A percentile compares a stretch with the other conserved stretches of the same genome.
Conservation (phyloP, 2,888 invertebrate genomes). For the Elysia crispata region DNA sequence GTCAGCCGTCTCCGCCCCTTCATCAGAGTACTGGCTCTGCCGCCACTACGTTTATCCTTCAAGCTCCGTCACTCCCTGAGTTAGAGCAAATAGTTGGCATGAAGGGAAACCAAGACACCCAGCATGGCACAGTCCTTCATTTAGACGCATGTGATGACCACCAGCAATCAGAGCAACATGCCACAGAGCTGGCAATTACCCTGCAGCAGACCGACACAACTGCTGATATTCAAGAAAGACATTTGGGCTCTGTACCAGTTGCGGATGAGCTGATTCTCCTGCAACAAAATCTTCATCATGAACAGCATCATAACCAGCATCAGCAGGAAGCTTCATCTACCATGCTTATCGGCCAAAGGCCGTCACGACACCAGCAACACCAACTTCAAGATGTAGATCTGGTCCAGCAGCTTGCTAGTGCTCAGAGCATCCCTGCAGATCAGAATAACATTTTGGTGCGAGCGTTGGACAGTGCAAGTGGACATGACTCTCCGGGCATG, state of each 20-base stretch:
- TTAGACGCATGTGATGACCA: too few relatives aligned
- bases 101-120: not conserved
- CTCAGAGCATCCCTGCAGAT: not conserved
- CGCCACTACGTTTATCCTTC: not conserved
- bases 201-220: too few relatives aligned
- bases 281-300: not conserved
- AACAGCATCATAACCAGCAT: not conserved
- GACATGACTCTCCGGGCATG: too few relatives aligned
- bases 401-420: not conserved
- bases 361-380: not conserved
- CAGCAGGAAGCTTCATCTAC: not conserved
- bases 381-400: too few relatives aligned
- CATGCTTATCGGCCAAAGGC: not conserved
- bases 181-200: too few relatives aligned
- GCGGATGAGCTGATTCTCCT: not conserved
- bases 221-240: too few relatives aligned
- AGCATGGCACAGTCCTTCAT: too few relatives aligned
- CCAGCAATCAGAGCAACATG: too few relatives aligned
- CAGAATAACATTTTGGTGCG: not conserved
- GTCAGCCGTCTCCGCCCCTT: not conserved
- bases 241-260: not conserved
- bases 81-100: not conserved
- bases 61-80: not conserved
- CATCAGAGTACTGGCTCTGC: not conserved
- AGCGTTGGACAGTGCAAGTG: not conserved